These are phyloP conservation scores for Rhabdornis inornatus DNA, from an alignment of 2,113 vertebrate genomes.

Conservation along the genomic window DNA sequence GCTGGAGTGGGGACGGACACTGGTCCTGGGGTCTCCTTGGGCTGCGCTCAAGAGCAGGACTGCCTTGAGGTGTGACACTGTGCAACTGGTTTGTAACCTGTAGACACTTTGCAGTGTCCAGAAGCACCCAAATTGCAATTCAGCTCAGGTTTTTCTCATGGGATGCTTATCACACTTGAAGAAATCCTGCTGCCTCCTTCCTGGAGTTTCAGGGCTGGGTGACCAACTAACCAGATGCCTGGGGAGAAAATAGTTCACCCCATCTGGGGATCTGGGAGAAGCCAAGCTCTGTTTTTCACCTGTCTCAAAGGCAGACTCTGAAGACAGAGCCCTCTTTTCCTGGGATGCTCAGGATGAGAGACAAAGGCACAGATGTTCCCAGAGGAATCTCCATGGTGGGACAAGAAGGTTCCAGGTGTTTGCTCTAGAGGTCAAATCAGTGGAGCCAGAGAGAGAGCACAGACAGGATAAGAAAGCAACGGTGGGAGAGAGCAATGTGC, in stretches of 20 bases:
- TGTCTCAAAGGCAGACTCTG: not conserved
- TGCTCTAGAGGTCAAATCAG: not conserved
- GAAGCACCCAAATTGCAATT: not conserved
- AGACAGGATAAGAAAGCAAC: not conserved
- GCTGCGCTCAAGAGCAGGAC: not conserved
- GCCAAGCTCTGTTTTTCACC: not conserved
- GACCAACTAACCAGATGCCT: accelerated
- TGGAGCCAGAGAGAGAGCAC: not conserved
- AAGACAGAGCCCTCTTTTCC: not conserved
- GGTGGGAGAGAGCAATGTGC: not conserved
- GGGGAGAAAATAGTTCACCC: not conserved
- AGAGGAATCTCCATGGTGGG: not conserved
- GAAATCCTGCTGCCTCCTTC: not conserved
- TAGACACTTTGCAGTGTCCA: not conserved
- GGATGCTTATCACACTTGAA: not conserved
- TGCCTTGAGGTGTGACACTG: not conserved
- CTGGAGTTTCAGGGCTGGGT: not conserved
- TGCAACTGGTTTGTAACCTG: not conserved
- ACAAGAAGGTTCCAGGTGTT: not conserved
- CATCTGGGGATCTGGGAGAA: not conserved
- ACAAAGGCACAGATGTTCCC: not conserved
- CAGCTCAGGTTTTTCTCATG: not conserved
- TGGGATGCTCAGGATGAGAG: not conserved
- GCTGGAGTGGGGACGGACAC: accelerated
- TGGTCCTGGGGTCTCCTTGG: not conserved